Base-by-base conservation (phyloP, 1,140 invertebrate genomes). In the Orius insidiosus region DNA sequence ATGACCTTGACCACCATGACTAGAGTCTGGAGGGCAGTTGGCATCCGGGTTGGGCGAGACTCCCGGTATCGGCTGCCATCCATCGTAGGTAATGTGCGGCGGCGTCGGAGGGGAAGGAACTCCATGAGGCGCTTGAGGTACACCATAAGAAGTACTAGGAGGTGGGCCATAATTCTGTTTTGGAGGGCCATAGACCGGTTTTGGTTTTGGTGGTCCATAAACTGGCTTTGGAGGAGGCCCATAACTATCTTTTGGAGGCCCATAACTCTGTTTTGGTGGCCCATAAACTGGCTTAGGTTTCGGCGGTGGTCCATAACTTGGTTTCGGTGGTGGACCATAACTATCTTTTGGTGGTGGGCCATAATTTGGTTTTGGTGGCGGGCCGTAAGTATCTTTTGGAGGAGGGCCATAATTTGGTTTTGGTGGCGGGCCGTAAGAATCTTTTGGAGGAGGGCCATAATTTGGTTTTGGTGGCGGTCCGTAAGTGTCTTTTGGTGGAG, bases 31-130 rank as follows among this genome's bases (percentile, higher is more conserved):
- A 18, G 51, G 53, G 24, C 55, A 65, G 58, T 45, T 63, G 54
- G 56, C 5, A 57, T 56, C 10, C 47, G 48, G 62, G 55, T 47
- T 59, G 44, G 59, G 59, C 8, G 68, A 55, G 14, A 69, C 62
- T 31, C 79, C 78, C 24, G 79, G 72, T 36, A 85, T 84, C 10
- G 81, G 81, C 55, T 80, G 80, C 81, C 81, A 85, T 24, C 82
- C 82, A 51, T 85, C 82, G 55, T 84, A 85, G 46, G 77, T 69
- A 5, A 81, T 79, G 55, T 79, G 74, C 3, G 77, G 76, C 7
- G 76, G 76, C 6, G 77, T 79, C 10, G 77, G 76, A 18, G 76
- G 76, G 3, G 76, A 74, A 51, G 72, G 72, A n/a, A 75, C 72
- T 19, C 76, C 75, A 16, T 75, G 70, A 42, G 49, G 50, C 6